Conservation (phyloP, 2,888 invertebrate genomes). For the Brachyptera putata region DNA sequence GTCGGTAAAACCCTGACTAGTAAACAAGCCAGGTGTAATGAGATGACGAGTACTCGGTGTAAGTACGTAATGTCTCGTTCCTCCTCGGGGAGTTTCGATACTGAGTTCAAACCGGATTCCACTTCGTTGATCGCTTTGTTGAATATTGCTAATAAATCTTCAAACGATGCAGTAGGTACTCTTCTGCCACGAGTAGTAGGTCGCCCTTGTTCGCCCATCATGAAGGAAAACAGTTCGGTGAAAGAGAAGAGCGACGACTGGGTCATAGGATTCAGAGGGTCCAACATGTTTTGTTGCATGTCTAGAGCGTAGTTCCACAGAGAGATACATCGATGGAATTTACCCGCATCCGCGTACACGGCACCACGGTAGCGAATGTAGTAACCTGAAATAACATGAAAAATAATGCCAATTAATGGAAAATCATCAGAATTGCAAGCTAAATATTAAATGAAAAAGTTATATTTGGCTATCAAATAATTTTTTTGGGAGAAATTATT, state of each 20-base stretch:
- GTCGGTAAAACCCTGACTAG: slow-evolving; percentile 55
- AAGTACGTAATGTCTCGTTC: slow-evolving; percentile 73
- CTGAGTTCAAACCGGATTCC: slow-evolving; percentile 37
- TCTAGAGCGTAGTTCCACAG: slow-evolving; percentile 57
- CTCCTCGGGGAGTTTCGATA: slow-evolving; percentile 41
- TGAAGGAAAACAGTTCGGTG: slow-evolving; percentile 90
- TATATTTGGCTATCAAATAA: too few species aligned
- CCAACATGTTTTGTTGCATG: slow-evolving; percentile 75
- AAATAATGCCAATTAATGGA: too few species aligned
- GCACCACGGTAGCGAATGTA: slow-evolving; percentile 92
- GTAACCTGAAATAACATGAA: too few species aligned
- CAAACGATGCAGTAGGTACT: slow-evolving; percentile 75
- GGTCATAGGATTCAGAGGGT: slow-evolving; percentile 90
- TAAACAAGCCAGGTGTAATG: slow-evolving; percentile 76
- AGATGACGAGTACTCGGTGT: slow-evolving; percentile 80
- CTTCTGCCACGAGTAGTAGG: slow-evolving; percentile 64
- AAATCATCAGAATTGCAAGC: too few species aligned
- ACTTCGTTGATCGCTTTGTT: slow-evolving; percentile 64
- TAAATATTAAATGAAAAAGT: too few species aligned
- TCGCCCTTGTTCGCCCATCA: slow-evolving; percentile 82
- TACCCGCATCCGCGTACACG: slow-evolving; percentile 91
- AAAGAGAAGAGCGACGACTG: slow-evolving; percentile 92
- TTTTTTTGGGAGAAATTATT: too few species aligned
- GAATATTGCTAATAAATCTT: slow-evolving; percentile 79
- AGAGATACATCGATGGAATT: slow-evolving; percentile 64